Evolutionary conservation across 2,888 invertebrate species (phyloP), one percentile per base, ranked within the genome.

Genomic region (Limnephilus auricula): DNA sequence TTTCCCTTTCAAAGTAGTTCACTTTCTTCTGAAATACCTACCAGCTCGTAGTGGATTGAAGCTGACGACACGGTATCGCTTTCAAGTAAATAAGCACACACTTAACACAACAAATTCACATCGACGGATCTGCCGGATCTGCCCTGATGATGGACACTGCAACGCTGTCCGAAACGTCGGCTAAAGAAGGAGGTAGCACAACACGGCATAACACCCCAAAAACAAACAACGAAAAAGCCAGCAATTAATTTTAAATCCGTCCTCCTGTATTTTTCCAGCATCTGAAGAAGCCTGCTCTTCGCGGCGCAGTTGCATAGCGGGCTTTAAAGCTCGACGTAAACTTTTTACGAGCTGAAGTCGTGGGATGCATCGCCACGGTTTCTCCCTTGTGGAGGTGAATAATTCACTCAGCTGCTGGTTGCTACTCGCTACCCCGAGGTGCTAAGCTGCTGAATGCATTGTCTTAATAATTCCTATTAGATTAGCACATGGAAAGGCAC

Each of bases 321-420:
- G 65, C 32, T 65, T 65, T 87, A 87, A 87, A 87, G 34, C 87
- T 40, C 78, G 79, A 83, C 79, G 91, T 50, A 89, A 89, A 89
- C 84, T 89, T 89, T 91, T 91, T 91, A 91, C 91, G 78, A 89
- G 50, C 89, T 32, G 84, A 34, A 34, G 80, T 34, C 80, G 4
- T 32, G 82, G 50, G 50, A 50, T 37, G 4, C 87, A 78, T 30
- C 32, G 65, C 87, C 32, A 65, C 87, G n/a, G 32, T 4, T 32
- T 50, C 65, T 34, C 25, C 87, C 65, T 18, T 18, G 32, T 9
- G 87, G 87, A 65, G 15, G 87, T 87, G 65, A 87, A 87, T 87
- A 87, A 65, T 65, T 30, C 87, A 87, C 87, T 65, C 30, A 32
- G 32, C 65, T 65, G 30, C 85, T 40, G 85, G 34, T 79, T 79